These are phyloP conservation scores for Paradoxurus hermaphroditus DNA, from an alignment of 2,113 vertebrate genomes.

Conservation along the genomic window DNA sequence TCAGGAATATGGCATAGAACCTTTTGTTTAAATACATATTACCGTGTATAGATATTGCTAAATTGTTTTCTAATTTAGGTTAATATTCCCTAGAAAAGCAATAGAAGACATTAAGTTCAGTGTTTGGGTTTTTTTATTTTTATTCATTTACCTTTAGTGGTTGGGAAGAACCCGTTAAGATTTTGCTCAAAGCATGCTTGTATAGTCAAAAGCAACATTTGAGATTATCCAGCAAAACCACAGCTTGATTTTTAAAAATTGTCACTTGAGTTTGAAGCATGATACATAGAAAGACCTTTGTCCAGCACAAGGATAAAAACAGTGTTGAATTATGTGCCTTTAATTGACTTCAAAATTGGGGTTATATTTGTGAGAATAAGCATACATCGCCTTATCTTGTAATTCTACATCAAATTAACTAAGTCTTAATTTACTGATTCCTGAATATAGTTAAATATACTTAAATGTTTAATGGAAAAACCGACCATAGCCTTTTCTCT, in stretches of 20 bases:
- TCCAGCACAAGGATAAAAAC: not conserved
- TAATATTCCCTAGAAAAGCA: not conserved
- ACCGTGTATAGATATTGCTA: not conserved
- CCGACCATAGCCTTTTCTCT: not conserved
- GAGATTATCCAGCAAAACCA: not conserved
- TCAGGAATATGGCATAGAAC: not conserved
- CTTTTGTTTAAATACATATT: not conserved
- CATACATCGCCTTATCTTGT: constrained; percentile 1
- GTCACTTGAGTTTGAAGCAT: not conserved
- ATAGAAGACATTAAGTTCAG: not conserved
- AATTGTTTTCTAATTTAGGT: constrained; percentile 18
- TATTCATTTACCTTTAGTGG: not conserved
- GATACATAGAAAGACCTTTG: constrained; percentile 1
- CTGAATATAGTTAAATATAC: not conserved
- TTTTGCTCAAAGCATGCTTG: not conserved
- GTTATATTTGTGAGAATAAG: constrained; percentile 2
- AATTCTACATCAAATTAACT: constrained; percentile 16
- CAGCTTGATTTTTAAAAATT: constrained; percentile 17
- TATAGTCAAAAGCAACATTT: not conserved
- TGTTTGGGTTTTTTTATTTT: not conserved
- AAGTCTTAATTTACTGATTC: constrained; percentile 24
- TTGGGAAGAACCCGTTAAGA: not conserved
- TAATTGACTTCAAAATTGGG: constrained; percentile 28
- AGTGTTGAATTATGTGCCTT: not conserved
- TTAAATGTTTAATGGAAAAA: constrained; percentile 25